phyloP scores from a whole-genome alignment of 2,113 vertebrate genomes.

The Smithornis capensis region DNA sequence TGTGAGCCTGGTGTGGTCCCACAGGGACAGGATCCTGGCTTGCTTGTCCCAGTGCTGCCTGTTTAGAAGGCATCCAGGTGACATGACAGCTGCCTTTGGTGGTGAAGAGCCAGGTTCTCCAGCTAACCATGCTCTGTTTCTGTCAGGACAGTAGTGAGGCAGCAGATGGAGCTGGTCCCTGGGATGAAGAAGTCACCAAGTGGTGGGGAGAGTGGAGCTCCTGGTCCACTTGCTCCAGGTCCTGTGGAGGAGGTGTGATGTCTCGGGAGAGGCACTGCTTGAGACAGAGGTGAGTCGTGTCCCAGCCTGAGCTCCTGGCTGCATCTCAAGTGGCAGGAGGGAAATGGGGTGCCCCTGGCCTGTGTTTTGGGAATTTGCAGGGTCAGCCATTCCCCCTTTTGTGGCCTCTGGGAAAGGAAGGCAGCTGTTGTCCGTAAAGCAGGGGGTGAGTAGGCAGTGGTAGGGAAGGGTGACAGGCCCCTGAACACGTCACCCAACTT shows the following conservation, averaged over 20 bases:
- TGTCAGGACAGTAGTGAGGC: conserved; percentile 91
- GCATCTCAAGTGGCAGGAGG: not conserved
- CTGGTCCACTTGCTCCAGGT: conserved; percentile 90
- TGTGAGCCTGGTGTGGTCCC: not conserved
- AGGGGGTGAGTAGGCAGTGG: not conserved
- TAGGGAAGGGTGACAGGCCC: not conserved
- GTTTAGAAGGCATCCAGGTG: not conserved
- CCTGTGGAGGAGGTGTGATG: conserved; percentile 86
- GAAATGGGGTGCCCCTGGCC: not conserved
- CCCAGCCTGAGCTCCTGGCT: not conserved
- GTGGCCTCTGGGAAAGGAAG: not conserved
- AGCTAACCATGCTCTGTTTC: conserved; percentile 69
- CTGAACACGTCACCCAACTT: not conserved
- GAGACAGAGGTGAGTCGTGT: conserved; percentile 77
- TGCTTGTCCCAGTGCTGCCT: not conserved
- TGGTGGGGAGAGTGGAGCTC: conserved; percentile 96
- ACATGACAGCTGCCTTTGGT: not conserved
- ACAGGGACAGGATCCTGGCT: not conserved
- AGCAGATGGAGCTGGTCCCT: conserved; percentile 68
- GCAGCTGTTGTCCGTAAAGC: fast-evolving
- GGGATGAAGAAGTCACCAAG: conserved; percentile 84
- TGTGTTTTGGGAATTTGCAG: not conserved
- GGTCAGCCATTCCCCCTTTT: fast-evolving
- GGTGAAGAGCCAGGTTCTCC: not conserved
- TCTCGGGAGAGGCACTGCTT: conserved; percentile 89